A percentile compares a stretch with the other conserved stretches of the same genome.
These are phyloP conservation scores for Eutolmus rufibarbis DNA, from an alignment of 2,888 invertebrate species.

Conservation along the genomic window DNA sequence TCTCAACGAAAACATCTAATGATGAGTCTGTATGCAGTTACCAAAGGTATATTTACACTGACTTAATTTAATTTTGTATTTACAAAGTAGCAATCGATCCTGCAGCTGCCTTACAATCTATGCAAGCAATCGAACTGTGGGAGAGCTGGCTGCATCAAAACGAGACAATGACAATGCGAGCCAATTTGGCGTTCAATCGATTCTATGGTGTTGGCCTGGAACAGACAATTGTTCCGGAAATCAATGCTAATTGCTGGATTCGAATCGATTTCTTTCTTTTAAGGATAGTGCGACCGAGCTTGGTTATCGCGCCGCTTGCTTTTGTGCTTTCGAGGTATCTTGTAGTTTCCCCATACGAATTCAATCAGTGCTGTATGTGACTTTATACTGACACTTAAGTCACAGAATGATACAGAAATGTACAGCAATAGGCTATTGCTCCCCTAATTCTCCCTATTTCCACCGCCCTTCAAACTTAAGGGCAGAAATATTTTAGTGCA, in stretches of 20 bases:
- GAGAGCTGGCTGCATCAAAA: not conserved
- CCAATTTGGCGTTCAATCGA: not conserved
- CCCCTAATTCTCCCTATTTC: too few relatives aligned
- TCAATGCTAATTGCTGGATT: not conserved
- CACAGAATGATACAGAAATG: not conserved
- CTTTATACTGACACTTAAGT: not conserved
- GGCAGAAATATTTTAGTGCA: not conserved
- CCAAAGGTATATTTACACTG: not conserved
- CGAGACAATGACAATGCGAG: not conserved
- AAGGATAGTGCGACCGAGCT: not conserved
- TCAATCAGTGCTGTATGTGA: not conserved
- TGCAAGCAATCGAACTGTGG: not conserved
- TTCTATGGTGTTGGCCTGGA: not conserved
- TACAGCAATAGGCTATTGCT: not conserved
- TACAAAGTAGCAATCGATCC: not conserved
- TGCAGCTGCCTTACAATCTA: not conserved
- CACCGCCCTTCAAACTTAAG: not conserved
- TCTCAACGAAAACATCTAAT: not conserved
- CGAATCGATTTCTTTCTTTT: not conserved
- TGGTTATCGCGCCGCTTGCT: not conserved
- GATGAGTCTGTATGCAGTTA: not conserved
- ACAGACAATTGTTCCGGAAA: not conserved
- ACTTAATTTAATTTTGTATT: slow-evolving; percentile 13
- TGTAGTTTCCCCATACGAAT: not conserved
- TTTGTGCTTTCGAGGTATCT: not conserved